These are phyloP conservation scores for Megaceryle maxima DNA, from an alignment of 2,113 vertebrate species.

Conservation along the genomic window DNA sequence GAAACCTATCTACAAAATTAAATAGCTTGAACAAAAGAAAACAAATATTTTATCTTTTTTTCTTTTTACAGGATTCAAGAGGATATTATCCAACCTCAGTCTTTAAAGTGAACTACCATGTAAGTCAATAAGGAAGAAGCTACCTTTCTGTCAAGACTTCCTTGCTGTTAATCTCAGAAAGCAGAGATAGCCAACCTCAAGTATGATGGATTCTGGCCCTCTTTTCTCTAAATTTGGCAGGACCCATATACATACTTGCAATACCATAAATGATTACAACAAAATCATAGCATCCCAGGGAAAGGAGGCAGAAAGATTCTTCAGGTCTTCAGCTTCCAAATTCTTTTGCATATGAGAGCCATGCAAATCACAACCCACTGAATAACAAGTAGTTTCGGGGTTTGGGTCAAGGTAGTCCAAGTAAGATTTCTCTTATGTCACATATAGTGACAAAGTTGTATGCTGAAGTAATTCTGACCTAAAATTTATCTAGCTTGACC, in stretches of 20 bases:
- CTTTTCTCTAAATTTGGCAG: not conserved
- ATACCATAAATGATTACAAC: not conserved
- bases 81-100: not conserved
- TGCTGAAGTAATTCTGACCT: not conserved
- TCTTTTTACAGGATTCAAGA: not conserved
- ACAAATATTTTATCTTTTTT: too few species aligned
- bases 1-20: not conserved
- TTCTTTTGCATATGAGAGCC: not conserved
- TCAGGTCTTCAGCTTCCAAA: not conserved
- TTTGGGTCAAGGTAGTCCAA: not conserved
- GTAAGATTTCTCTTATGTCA: not conserved
- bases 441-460: not conserved
- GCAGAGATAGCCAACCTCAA: not conserved
- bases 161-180: not conserved
- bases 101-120: not conserved
- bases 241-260: not conserved
- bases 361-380: not conserved
- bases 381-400: not conserved
- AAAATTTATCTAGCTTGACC: not conserved
- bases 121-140: not conserved
- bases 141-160: not conserved
- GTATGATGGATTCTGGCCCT: not conserved
- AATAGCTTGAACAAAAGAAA: not conserved
- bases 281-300: not conserved
- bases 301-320: not conserved